Evolutionary conservation across 35 echinoderm and acorn worm species (phyloP).

Genomic region (Eucidaris tribuloides): DNA sequence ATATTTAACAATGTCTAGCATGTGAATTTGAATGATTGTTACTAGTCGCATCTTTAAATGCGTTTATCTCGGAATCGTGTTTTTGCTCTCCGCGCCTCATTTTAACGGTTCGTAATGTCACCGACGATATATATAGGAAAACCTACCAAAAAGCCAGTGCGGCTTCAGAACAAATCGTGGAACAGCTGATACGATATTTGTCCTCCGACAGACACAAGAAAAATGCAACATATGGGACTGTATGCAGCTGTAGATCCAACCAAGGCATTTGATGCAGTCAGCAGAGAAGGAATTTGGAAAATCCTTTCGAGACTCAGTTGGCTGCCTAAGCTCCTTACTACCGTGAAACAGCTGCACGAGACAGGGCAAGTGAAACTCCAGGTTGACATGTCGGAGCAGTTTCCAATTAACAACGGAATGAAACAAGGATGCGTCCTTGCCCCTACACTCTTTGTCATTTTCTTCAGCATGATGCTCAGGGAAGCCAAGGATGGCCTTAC

Average conservation of each 20-base stretch:
- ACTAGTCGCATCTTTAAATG: too few relatives aligned
- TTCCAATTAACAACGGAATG: constrained; percentile 32
- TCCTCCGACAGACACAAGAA: background rate
- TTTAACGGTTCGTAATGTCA: too few relatives aligned
- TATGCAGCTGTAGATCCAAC: constrained; percentile 14
- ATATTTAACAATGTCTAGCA: too few relatives aligned
- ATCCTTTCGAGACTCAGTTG: constrained; percentile 35
- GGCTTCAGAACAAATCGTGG: background rate
- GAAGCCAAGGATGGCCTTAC: background rate
- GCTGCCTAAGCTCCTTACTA: constrained; percentile 27
- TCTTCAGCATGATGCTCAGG: constrained; percentile 46
- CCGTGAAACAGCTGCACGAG: constrained; percentile 17
- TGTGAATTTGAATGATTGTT: too few relatives aligned
- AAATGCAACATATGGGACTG: background rate
- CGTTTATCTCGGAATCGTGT: too few relatives aligned
- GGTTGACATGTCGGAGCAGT: background rate
- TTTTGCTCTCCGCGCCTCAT: too few relatives aligned
- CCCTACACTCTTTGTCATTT: constrained; percentile 57
- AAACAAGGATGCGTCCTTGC: constrained; percentile 74
- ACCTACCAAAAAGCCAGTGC: background rate
- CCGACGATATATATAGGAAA: too few relatives aligned
- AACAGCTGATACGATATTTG: background rate
- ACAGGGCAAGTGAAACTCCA: background rate
- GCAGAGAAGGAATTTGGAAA: constrained; percentile 14
- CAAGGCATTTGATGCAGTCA: constrained; percentile 39